Evolutionary conservation across 2,113 vertebrate genomes (phyloP), one percentile per base, ranked within the genome.

Genomic region (Gopherus evgoodei): DNA sequence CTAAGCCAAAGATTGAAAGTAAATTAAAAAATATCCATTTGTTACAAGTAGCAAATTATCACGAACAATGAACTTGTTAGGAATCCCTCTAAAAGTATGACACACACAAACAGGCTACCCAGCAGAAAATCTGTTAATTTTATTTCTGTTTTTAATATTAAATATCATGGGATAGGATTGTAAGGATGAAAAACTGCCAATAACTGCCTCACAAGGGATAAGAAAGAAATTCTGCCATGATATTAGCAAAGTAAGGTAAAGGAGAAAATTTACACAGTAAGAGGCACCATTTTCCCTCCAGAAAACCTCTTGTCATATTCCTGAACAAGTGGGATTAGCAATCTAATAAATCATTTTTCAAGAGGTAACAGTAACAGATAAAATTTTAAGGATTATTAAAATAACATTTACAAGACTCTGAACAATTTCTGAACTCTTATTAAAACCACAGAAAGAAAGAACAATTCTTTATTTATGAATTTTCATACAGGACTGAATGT

Each of bases 351-450:
- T 98, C 98, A 95, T 98, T 98, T 98, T 98, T 98, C 98, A 98
- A 98, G 98, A 98, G 98, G 98, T 98, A 98, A 99, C 98, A 99
- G 98, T 98, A 98, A 99, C 98, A 99, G 98, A 98, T 98, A 98
- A 98, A 98, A 98, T 98, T 99, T 99, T 99, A 99, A 99, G 98
- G 98, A 99, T 99, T 99, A 99, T 99, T 99, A 99, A 99, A 99
- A 99, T 98, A 99, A 99, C 99, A 99, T 99, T 99, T 99, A 99
- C 99, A 99, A 99, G 99, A 99, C 98, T 98, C 98, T 98, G 98
- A 99, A 99, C 98, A 98, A 99, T 99, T 98, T 98, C 97, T 97
- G 97, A 98, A 99, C 98, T 99, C 98, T 98, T 99, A 99, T 98
- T 99, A 99, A 99, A 99, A 99, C 98, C 98, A 99, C 98, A 98